A percentile compares a stretch with the other conserved stretches of the same genome.
Conservation (phyloP, 2,797 vertebrate species). For the Rhabdomys pumilio region DNA sequence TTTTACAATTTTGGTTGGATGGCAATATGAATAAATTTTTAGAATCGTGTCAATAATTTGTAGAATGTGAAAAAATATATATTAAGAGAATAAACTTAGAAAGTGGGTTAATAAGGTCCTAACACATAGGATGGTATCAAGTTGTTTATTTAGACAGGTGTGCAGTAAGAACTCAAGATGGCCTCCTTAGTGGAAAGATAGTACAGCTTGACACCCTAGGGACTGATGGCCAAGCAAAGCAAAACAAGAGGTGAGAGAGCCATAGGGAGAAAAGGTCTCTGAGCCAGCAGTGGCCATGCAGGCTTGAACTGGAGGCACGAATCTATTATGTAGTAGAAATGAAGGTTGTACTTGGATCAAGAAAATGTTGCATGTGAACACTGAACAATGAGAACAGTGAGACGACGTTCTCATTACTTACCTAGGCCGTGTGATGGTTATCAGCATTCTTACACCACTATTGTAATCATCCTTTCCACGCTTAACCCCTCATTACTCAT, state of each 20-base stretch:
- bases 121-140: not conserved
- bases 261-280: not conserved
- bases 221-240: not conserved
- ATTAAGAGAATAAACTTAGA: not conserved
- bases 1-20: not conserved
- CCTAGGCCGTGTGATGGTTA: not conserved
- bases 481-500: not conserved
- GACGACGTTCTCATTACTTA: not conserved
- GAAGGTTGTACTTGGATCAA: not conserved
- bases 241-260: not conserved
- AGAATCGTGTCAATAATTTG: not conserved
- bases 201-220: not conserved
- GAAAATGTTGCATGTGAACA: not conserved
- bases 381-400: not conserved
- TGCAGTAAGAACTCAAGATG: not conserved
- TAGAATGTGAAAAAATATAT: slow-evolving; percentile 9
- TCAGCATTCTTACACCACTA: not conserved
- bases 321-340: not conserved
- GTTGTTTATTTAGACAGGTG: not conserved
- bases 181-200: not conserved
- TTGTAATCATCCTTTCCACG: not conserved
- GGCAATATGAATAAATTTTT: not conserved
- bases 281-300: not conserved
- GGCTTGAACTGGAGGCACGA: not conserved
- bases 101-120: not conserved